Conservation (phyloP, 2,888 invertebrate genomes). For the Pandemis cinnamomeana region DNA sequence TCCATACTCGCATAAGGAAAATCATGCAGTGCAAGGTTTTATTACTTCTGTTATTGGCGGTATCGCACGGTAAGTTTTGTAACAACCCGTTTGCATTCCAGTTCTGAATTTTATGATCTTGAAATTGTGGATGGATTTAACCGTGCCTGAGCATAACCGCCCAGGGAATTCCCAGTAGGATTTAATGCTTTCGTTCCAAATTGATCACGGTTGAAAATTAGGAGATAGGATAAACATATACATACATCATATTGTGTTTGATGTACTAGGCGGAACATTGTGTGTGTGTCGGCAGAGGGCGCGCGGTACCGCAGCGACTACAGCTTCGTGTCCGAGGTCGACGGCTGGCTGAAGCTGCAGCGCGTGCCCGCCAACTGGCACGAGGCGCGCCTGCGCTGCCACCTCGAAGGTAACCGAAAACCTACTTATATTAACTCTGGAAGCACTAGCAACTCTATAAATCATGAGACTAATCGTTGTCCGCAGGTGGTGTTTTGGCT, state of each 20-base stretch:
- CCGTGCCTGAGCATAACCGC: no score
- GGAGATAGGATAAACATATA: no score
- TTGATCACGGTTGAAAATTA: no score
- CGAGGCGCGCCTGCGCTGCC: slow-evolving; percentile 58
- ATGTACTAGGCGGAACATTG: neutral
- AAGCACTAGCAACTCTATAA: neutral
- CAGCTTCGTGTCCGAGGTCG: slow-evolving; percentile 44
- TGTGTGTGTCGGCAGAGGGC: slow-evolving; percentile 44
- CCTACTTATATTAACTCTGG: no score
- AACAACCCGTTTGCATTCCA: neutral
- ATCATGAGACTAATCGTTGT: neutral
- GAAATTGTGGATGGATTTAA: no score
- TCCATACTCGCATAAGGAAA: neutral
- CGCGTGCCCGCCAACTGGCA: slow-evolving; percentile 53
- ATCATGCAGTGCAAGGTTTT: neutral
- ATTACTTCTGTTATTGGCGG: no score
- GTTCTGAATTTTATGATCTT: no score
- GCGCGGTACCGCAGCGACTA: slow-evolving; percentile 52
- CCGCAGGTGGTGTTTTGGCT: slow-evolving; percentile 51
- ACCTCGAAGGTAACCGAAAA: slow-evolving; percentile 41
- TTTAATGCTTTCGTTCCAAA: no score
- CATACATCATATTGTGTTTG: no score
- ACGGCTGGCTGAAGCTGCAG: slow-evolving; percentile 56
- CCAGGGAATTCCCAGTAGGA: no score
- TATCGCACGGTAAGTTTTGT: no score